Evolutionary conservation across 2,113 vertebrate species (phyloP), one percentile per base, ranked within the genome.

Genomic region (Xiphorhynchus elegans): DNA sequence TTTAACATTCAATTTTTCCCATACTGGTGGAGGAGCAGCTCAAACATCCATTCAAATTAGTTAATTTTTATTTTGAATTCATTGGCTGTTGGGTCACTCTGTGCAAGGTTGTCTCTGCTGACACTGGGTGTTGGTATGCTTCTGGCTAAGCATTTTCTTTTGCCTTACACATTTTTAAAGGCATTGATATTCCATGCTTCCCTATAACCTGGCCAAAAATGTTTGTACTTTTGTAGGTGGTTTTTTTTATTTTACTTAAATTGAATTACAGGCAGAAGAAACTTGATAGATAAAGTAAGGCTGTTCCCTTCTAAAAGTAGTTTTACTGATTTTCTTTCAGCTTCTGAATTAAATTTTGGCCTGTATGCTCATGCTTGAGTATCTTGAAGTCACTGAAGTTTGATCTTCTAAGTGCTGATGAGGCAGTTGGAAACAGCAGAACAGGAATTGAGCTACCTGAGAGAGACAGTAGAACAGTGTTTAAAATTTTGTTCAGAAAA

Each of bases 301-400:
- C 66, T 89, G 31, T 42, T 87, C 62, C 13, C 7, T 89, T 97
- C 89, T 90, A 88, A 92, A 81, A 69, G 37, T 33, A 87, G 60
- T 18, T 89, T 56, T 89, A 87, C 87, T 94, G 91, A 87, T 91
- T 90, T 95, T 83, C 83, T 47, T 94, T 95, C 76, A 91, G 64
- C 88, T 70, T 97, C 93, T 97, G 88, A 95, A 90, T 95, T 95
- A 80, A 80, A 40, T 93, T 97, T 96, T 94, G 76, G 55, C 94
- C 87, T 91, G 11, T 73, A 73, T 77, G 55, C 39, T 89, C 40
- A 37, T 92, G 50, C 63, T 64, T 96, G 68, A 70, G 70, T 96
- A 82, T 94, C 70, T 94, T 78, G 73, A 95, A 96, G 80, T 96
- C 72, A 89, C 64, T 95, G 94, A 97, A 97, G 93, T 63, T 75